phyloP scores from a whole-genome alignment of 2,113 vertebrate genomes.

The Vidua macroura region DNA sequence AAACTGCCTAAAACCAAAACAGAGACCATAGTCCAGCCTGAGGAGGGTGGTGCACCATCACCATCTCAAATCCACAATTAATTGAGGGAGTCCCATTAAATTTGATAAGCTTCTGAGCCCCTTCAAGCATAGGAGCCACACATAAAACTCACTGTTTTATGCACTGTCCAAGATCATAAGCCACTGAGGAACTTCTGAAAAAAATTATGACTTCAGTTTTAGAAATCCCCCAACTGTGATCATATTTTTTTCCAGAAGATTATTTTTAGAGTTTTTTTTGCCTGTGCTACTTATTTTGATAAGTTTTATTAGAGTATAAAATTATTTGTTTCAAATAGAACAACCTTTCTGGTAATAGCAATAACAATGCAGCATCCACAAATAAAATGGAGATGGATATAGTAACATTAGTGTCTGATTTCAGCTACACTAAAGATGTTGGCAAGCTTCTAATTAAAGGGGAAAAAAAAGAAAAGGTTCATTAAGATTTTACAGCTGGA shows the following conservation, averaged over 20 bases:
- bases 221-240: background rate
- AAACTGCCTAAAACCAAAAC: background rate
- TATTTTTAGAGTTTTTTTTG: background rate
- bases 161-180: background rate
- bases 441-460: background rate
- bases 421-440: background rate
- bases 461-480: accelerated
- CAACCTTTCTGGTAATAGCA: background rate
- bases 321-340: background rate
- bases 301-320: background rate
- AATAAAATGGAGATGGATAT: background rate
- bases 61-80: background rate
- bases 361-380: background rate
- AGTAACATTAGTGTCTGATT: background rate
- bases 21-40: background rate
- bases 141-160: background rate
- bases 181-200: background rate
- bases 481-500: background rate
- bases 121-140: background rate
- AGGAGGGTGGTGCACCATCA: background rate
- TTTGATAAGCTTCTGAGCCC: background rate
- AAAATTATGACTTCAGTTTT: background rate
- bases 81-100: background rate
- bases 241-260: background rate
- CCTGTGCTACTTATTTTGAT: background rate